Conservation (phyloP, 2,113 vertebrate genomes). For the Harpagus bidentatus region DNA sequence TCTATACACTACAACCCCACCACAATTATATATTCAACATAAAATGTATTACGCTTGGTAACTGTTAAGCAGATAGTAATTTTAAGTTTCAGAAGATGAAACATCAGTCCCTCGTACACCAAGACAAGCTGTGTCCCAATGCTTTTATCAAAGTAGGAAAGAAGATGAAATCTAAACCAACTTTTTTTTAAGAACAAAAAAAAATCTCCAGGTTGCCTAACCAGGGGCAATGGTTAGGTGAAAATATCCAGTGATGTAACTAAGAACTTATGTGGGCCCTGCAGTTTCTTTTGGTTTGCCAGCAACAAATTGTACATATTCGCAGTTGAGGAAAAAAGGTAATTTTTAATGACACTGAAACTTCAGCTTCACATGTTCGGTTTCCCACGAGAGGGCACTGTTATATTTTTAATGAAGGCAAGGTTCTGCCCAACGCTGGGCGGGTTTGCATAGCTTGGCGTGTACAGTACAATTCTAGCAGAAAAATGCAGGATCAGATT, state of each 20-base stretch:
- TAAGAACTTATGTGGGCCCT: neutral
- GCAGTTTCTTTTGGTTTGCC: neutral
- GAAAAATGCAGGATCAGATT: neutral
- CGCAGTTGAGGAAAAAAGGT: neutral
- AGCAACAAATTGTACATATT: neutral
- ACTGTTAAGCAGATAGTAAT: neutral
- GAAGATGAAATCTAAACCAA: neutral
- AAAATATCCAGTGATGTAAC: neutral
- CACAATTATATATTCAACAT: neutral
- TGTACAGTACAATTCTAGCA: fast-evolving
- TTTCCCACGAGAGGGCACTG: slow-evolving; percentile 60
- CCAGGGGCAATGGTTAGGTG: neutral
- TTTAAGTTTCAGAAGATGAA: neutral
- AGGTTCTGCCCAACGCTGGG: neutral
- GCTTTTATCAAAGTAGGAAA: neutral
- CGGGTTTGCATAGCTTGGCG: fast-evolving
- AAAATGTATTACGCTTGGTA: neutral
- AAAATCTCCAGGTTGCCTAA: neutral
- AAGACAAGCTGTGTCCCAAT: neutral
- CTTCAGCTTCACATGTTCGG: neutral
- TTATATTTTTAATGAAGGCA: slow-evolving; percentile 33
- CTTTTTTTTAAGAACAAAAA: neutral
- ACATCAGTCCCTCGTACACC: neutral
- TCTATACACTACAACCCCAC: neutral
- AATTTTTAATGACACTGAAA: neutral